phyloP scores from a whole-genome alignment of 2,797 vertebrate species.

The Sebastes itinus region DNA sequence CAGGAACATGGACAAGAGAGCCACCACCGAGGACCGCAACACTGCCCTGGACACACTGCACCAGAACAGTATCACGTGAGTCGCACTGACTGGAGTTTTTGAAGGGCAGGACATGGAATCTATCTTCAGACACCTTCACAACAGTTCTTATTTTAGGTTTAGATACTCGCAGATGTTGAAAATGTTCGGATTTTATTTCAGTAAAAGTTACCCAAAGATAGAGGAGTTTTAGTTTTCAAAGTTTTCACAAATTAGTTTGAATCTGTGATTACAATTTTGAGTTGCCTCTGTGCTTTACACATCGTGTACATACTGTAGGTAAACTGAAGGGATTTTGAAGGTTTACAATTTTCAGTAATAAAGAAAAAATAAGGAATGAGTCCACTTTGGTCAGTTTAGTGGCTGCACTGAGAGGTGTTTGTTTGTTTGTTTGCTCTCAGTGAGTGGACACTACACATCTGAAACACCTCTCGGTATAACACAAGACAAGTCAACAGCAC shows the following conservation, averaged over 20 bases:
- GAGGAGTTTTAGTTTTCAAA: no score
- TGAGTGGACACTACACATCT: fast-evolving
- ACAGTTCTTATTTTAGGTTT: background rate
- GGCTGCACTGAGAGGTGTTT: background rate
- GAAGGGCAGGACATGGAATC: background rate
- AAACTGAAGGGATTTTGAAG: background rate
- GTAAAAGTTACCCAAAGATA: no score
- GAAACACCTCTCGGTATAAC: no score
- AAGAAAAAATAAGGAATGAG: background rate
- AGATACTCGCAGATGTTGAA: no score
- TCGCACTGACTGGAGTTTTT: background rate
- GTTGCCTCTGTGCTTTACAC: background rate
- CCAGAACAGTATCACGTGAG: constrained; percentile 98
- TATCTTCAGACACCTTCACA: background rate
- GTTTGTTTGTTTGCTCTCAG: background rate
- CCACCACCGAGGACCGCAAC: constrained; percentile 96
- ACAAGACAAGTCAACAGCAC: no score
- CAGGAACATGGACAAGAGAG: constrained; percentile 99
- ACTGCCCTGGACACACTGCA: constrained; percentile 93
- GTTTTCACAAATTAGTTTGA: no score
- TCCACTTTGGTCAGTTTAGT: background rate
- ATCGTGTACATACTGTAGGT: background rate
- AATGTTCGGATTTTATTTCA: no score
- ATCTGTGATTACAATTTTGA: no score
- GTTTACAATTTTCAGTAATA: background rate